A percentile compares a stretch with the other conserved stretches of the same genome.
These are phyloP conservation scores for Lepeophtheirus nordmannii DNA, from an alignment of 2,888 invertebrate species.

Conservation along the genomic window DNA sequence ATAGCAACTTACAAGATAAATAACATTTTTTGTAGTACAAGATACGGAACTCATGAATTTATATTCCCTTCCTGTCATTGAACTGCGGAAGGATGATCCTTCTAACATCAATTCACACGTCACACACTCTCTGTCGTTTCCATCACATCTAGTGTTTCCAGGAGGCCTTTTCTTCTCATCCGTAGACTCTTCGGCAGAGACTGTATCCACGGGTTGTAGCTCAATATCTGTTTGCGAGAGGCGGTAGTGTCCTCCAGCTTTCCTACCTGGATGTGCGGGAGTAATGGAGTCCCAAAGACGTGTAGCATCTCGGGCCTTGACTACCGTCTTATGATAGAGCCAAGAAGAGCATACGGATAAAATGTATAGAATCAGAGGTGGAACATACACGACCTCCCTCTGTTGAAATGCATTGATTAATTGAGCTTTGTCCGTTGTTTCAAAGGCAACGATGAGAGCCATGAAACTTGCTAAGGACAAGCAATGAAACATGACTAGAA, in stretches of 20 bases:
- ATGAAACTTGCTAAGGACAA: neutral
- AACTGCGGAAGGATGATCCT: neutral
- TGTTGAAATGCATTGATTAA: neutral
- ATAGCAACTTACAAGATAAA: conserved; percentile 16
- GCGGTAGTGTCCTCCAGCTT: neutral
- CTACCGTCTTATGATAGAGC: neutral
- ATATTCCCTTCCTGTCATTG: conserved; percentile 22
- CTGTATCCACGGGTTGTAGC: neutral
- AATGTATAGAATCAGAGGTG: neutral
- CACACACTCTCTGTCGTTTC: conserved; percentile 7
- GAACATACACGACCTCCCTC: neutral
- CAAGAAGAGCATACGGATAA: neutral
- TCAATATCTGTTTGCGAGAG: neutral
- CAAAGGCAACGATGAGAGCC: neutral
- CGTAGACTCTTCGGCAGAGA: neutral
- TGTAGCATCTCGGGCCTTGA: neutral
- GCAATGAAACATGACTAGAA: neutral
- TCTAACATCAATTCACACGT: conserved; percentile 12
- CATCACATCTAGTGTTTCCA: conserved; percentile 14
- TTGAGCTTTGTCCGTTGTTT: neutral
- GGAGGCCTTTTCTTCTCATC: neutral
- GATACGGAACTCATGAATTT: conserved; percentile 12
- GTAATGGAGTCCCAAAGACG: conserved; percentile 13
- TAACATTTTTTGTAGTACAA: conserved; percentile 11
- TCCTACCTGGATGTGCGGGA: neutral